Conservation (phyloP, 2,113 vertebrate genomes). For the Pollimyrus isidori region DNA sequence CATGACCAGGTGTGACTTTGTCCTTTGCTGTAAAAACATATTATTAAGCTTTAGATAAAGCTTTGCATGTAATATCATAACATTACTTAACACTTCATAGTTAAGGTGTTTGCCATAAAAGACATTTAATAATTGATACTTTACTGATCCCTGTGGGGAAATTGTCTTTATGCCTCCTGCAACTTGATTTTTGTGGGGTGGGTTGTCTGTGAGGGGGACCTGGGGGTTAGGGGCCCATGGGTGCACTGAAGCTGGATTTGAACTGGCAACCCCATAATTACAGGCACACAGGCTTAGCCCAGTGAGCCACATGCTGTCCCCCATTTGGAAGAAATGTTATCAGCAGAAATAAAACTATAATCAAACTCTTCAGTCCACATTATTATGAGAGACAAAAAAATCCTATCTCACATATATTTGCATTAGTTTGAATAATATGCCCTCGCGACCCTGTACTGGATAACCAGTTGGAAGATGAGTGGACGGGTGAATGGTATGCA, state of each 20-base stretch:
- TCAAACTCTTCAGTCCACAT: background rate
- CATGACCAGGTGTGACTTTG: background rate
- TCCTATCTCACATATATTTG: background rate
- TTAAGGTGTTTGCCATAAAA: background rate
- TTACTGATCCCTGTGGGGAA: too few relatives aligned
- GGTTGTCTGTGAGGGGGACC: too few relatives aligned
- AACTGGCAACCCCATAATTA: too few relatives aligned
- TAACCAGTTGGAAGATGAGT: background rate
- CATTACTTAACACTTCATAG: background rate
- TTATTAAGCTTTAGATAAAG: background rate
- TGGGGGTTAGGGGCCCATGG: too few relatives aligned
- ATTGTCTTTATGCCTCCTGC: too few relatives aligned
- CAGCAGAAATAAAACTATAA: background rate
- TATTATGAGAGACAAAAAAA: background rate
- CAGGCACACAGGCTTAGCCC: too few relatives aligned
- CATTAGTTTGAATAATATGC: background rate
- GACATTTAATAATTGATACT: background rate
- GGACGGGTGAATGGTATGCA: background rate
- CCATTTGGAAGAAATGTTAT: background rate
- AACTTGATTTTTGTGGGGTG: too few relatives aligned
- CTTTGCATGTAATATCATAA: background rate
- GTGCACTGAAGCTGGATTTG: too few relatives aligned
- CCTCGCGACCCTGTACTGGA: background rate
- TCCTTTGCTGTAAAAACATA: background rate
- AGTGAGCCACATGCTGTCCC: too few relatives aligned